Conservation (phyloP, 2,113 vertebrate genomes). For the Todiramphus chloris region DNA sequence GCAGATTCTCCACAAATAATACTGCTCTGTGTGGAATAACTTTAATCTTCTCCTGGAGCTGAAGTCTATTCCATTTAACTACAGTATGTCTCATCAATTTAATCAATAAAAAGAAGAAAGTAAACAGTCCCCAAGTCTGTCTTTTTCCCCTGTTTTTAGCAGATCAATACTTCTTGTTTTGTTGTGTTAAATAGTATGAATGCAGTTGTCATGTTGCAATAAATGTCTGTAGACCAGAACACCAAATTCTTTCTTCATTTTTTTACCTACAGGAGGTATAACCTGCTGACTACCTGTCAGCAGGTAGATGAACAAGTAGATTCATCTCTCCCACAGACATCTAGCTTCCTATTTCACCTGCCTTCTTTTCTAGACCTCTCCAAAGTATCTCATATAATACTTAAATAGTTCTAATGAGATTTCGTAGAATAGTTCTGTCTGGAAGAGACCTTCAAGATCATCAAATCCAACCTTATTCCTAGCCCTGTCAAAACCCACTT, state of each 20-base stretch:
- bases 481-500: too few relatives aligned
- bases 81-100: neutral
- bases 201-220: neutral
- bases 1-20: neutral
- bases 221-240: neutral
- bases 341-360: neutral
- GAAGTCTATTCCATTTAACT: neutral
- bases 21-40: rapidly evolving
- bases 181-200: neutral
- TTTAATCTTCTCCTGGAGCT: neutral
- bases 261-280: neutral
- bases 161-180: neutral
- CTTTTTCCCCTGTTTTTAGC: neutral
- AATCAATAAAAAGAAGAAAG: neutral
- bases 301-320: neutral
- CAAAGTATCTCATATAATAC: neutral
- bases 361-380: neutral
- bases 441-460: too few relatives aligned
- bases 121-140: rapidly evolving
- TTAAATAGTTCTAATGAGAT: neutral
- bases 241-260: neutral
- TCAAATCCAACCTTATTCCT: too few relatives aligned
- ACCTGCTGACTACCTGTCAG: neutral
- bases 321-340: neutral
- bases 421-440: too few relatives aligned